These are phyloP conservation scores for Cryptoprocta ferox DNA, from an alignment of 2,797 vertebrate genomes.

Conservation along the genomic window DNA sequence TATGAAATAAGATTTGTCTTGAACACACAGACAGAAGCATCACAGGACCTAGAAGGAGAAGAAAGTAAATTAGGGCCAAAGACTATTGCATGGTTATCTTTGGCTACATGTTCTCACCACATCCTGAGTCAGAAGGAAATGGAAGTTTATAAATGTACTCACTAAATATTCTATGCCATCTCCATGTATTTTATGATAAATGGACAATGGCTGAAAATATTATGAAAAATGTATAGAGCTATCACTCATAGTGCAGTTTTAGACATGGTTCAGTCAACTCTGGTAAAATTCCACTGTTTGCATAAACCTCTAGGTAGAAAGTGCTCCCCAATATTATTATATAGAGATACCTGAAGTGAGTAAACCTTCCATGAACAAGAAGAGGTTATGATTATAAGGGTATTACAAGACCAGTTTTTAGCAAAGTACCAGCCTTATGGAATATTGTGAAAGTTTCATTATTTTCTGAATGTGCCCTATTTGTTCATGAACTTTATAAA, in stretches of 20 bases:
- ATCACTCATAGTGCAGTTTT: not conserved
- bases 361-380: not conserved
- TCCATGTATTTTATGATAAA: not conserved
- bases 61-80: not conserved
- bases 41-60: not conserved
- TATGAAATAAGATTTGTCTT: not conserved
- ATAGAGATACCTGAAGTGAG: not conserved
- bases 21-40: not conserved
- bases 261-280: not conserved
- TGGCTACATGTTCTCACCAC: not conserved
- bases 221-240: not conserved
- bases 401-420: not conserved
- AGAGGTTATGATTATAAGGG: not conserved
- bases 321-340: not conserved
- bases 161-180: not conserved
- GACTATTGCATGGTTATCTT: not conserved
- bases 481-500: slow-evolving; percentile 28
- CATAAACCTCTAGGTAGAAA: not conserved
- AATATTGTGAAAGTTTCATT: not conserved
- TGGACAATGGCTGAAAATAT: not conserved
- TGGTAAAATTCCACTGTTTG: not conserved
- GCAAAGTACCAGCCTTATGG: not conserved
- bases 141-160: not conserved
- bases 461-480: not conserved
- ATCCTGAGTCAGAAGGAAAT: not conserved